phyloP scores from a whole-genome alignment of 2,113 vertebrate species.

The Cavia aperea region DNA sequence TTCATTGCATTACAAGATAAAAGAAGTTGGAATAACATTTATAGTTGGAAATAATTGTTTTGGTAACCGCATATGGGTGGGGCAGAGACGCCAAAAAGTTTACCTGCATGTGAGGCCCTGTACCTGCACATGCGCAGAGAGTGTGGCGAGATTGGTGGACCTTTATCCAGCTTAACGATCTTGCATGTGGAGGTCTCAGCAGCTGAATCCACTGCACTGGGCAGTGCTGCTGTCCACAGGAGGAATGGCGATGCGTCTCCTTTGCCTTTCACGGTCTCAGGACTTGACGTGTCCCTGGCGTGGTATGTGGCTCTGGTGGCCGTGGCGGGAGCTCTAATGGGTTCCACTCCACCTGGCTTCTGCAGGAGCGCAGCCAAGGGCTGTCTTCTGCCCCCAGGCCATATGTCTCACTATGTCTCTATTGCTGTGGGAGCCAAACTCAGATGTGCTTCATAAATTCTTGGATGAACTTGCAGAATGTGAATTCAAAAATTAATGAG shows the following conservation, averaged over 20 bases:
- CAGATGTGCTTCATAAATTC: constrained; percentile 67
- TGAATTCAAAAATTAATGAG: constrained; percentile 71
- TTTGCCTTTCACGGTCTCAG: neutral
- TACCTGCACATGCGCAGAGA: neutral
- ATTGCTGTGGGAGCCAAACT: constrained; percentile 58
- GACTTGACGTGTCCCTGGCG: neutral
- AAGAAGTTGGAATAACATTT: neutral
- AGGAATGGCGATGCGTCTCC: neutral
- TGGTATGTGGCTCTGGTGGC: neutral
- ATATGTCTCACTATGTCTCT: constrained; percentile 54
- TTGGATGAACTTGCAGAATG: constrained; percentile 68
- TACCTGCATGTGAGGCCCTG: fast-evolving
- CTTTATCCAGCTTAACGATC: neutral
- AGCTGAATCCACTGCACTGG: neutral
- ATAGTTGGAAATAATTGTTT: neutral
- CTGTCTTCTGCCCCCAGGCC: neutral
- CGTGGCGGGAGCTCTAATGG: neutral
- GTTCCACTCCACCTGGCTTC: constrained; percentile 33
- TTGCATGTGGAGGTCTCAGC: neutral
- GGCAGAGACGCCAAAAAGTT: fast-evolving
- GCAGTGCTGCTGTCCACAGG: neutral
- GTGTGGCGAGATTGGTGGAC: fast-evolving
- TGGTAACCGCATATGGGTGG: neutral
- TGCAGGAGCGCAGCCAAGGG: constrained; percentile 26
- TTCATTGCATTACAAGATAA: neutral